Percentiles rank a stretch among this genome's conserved stretches.
Evolutionary conservation across 2,797 vertebrate species (phyloP).

Genomic region (Steatocranus sp.): DNA sequence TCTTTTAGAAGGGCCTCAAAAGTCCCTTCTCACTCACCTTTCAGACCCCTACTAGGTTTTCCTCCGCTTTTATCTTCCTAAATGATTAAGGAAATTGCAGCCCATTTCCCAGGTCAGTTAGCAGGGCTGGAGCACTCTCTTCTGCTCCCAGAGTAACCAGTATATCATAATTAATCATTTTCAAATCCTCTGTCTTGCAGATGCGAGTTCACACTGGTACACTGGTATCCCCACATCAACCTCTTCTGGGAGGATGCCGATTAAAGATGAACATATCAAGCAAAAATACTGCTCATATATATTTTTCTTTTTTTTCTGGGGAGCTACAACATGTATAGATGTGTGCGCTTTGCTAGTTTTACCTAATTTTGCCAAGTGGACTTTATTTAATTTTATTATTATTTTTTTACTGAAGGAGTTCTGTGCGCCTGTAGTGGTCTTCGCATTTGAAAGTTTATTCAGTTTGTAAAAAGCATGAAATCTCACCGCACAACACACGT

Average conservation of each 20-base stretch:
- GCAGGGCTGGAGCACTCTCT: slow-evolving; percentile 34
- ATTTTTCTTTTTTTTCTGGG: neutral
- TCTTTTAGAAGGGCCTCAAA: slow-evolving; percentile 16
- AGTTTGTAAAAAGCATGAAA: neutral
- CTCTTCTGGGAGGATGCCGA: neutral
- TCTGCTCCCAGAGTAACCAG: slow-evolving; percentile 2
- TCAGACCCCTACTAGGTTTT: slow-evolving; percentile 2
- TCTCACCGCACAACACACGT: accelerated
- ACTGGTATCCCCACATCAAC: neutral
- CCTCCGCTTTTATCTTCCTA: slow-evolving; percentile 2
- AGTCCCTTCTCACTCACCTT: slow-evolving; percentile 23
- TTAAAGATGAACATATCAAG: neutral
- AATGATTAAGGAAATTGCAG: slow-evolving; percentile 49
- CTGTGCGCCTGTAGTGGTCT: neutral
- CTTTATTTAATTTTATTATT: neutral
- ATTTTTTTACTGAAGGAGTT: neutral
- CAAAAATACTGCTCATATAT: neutral
- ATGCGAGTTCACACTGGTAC: neutral
- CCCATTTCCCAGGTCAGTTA: slow-evolving; percentile 63
- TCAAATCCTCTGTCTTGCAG: neutral
- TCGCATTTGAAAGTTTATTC: neutral
- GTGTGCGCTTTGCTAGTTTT: neutral
- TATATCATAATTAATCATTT: slow-evolving; percentile 22
- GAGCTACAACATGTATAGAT: neutral
- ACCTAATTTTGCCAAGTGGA: neutral